Conservation (phyloP, 2,888 invertebrate species). For the Eucera pruinosa region DNA sequence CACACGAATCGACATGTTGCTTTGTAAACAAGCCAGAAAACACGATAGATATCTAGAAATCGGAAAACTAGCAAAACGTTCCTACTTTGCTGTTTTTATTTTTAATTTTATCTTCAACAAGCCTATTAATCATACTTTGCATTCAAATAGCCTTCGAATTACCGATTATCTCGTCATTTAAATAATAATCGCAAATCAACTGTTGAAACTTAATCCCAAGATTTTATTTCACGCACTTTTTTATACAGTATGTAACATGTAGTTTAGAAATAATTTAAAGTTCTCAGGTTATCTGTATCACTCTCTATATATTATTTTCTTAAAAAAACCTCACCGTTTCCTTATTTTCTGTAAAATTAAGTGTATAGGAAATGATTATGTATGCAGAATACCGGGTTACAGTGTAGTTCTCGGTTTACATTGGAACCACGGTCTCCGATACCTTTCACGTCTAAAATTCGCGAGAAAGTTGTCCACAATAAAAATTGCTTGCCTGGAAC, state of each 20-base stretch:
- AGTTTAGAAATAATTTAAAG: no score
- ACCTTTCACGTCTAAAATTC: conserved; percentile 18
- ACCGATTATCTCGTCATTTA: no score
- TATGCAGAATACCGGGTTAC: background rate
- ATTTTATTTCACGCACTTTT: no score
- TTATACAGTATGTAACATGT: no score
- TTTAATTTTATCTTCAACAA: conserved; percentile 16
- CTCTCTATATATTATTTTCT: no score
- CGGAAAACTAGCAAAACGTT: conserved; percentile 9
- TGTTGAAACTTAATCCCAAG: no score
- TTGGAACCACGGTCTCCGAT: background rate
- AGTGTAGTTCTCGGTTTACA: background rate
- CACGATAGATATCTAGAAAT: conserved; percentile 22
- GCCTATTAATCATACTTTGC: background rate
- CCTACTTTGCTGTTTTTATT: background rate
- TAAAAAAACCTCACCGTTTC: background rate
- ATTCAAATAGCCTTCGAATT: background rate
- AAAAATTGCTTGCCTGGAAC: conserved; percentile 11
- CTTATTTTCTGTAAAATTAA: background rate
- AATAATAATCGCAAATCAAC: background rate
- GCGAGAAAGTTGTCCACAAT: conserved; percentile 28
- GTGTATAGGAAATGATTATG: background rate
- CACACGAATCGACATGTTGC: conserved; percentile 16
- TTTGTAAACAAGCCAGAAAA: conserved; percentile 27
- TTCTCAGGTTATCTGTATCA: no score